Percentiles rank a stretch among this genome's conserved stretches.
Evolutionary conservation across 1,140 invertebrate genomes (phyloP).

Genomic region (Drosophila nikananu): DNA sequence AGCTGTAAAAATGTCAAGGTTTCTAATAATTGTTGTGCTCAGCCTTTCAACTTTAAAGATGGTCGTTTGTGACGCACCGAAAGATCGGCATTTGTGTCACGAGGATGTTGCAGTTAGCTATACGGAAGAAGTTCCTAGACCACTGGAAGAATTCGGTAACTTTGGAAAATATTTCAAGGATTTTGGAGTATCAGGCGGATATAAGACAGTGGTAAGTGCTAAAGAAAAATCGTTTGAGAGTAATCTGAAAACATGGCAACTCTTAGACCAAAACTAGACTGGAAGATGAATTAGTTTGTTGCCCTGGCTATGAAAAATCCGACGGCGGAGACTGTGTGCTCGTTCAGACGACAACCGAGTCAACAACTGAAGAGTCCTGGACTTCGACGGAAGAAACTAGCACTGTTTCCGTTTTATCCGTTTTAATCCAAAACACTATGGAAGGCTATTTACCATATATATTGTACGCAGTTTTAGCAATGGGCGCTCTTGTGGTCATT

Average conservation of each 20-base stretch:
- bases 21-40: neutral
- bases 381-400: neutral
- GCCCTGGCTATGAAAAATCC: constrained; percentile 29
- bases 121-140: neutral
- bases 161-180: constrained; percentile 8
- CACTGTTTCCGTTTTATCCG: no score
- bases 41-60: neutral
- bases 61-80: neutral
- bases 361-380: neutral
- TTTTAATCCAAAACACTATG: no score
- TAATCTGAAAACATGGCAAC: neutral
- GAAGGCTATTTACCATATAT: neutral
- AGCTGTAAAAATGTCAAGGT: constrained; percentile 1
- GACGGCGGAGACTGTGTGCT: constrained; percentile 8
- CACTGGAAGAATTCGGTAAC: neutral
- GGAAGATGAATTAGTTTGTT: constrained; percentile 30
- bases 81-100: constrained; percentile 18
- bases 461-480: neutral
- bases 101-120: neutral
- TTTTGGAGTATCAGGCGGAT: constrained; percentile 4
- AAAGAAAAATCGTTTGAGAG: neutral
- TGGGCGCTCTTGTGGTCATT: neutral
- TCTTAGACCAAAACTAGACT: constrained; percentile 37
- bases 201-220: constrained; percentile 15
- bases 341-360: neutral